phyloP scores from a whole-genome alignment of 2,113 vertebrate species.

The Prolemur simus region DNA sequence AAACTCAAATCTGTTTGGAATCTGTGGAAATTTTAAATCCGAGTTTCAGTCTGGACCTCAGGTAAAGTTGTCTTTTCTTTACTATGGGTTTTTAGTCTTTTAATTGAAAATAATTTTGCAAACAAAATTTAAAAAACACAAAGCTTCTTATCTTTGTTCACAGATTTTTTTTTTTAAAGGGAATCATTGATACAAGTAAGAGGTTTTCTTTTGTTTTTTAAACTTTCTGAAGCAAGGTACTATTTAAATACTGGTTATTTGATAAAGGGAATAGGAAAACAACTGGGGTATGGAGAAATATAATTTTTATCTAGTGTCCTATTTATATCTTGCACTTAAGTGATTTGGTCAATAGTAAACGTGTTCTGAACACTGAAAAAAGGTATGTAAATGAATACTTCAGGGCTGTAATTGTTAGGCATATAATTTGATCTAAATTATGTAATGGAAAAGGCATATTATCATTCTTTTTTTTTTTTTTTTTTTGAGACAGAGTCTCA shows the following conservation, averaged over 20 bases:
- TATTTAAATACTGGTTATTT: conserved; percentile 15
- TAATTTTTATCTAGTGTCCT: not conserved
- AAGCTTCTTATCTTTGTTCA: not conserved
- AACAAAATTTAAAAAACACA: not conserved
- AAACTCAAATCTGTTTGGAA: not conserved
- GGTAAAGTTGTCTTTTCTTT: not conserved
- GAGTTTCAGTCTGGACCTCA: not conserved
- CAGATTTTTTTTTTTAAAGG: not conserved
- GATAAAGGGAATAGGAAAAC: conserved; percentile 23
- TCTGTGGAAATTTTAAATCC: not conserved
- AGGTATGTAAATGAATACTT: conserved; percentile 72
- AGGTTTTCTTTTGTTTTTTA: not conserved
- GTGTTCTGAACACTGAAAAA: conserved; percentile 36
- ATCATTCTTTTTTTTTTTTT: no score
- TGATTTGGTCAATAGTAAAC: conserved; percentile 17
- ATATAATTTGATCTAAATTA: conserved; percentile 72
- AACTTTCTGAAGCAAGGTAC: not conserved
- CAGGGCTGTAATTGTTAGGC: conserved; percentile 60
- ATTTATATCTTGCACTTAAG: conserved; percentile 41
- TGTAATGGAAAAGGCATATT: conserved; percentile 61
- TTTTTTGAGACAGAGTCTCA: no score
- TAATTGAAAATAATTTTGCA: not conserved
- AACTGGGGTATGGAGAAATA: not conserved
- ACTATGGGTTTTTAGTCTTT: not conserved
- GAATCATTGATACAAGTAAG: not conserved